A percentile compares a stretch with the other conserved stretches of the same genome.
phyloP scores from a whole-genome alignment of 2,113 vertebrate species.

The Aldabrachelys gigantea region DNA sequence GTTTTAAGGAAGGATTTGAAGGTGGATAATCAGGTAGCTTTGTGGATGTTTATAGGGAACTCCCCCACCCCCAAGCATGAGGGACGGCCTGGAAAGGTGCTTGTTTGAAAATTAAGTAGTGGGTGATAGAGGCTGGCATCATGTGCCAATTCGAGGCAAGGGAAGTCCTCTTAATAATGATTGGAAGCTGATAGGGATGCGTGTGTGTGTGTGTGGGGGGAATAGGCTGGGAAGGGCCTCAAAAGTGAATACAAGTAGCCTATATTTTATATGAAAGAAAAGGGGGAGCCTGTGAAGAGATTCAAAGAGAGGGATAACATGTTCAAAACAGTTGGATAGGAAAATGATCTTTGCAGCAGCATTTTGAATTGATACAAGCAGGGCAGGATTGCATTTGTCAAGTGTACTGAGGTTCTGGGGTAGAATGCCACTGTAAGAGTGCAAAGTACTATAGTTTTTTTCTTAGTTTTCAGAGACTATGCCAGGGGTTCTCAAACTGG shows the following conservation, averaged over 20 bases:
- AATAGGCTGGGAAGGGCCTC: background rate
- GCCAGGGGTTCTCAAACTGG: too few species aligned
- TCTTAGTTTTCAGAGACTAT: background rate
- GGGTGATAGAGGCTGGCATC: background rate
- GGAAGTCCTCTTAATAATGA: background rate
- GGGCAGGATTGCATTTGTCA: background rate
- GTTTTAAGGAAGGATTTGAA: background rate
- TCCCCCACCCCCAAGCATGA: too few species aligned
- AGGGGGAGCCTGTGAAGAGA: background rate
- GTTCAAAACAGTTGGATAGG: background rate
- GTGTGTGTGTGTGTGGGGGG: too few species aligned
- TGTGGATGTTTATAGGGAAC: background rate
- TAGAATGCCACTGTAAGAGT: background rate
- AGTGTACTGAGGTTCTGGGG: background rate
- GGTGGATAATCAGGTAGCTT: background rate
- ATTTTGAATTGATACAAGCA: background rate
- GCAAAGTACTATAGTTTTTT: background rate
- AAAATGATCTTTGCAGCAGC: background rate
- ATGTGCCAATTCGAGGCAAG: background rate
- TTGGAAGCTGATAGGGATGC: background rate
- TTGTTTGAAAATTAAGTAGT: background rate
- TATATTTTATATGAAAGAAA: background rate
- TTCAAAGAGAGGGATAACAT: background rate
- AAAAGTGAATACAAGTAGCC: background rate
- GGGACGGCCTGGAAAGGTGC: background rate